phyloP scores from a whole-genome alignment of 2,888 invertebrate species.

The Reticulitermes lucifugus region DNA sequence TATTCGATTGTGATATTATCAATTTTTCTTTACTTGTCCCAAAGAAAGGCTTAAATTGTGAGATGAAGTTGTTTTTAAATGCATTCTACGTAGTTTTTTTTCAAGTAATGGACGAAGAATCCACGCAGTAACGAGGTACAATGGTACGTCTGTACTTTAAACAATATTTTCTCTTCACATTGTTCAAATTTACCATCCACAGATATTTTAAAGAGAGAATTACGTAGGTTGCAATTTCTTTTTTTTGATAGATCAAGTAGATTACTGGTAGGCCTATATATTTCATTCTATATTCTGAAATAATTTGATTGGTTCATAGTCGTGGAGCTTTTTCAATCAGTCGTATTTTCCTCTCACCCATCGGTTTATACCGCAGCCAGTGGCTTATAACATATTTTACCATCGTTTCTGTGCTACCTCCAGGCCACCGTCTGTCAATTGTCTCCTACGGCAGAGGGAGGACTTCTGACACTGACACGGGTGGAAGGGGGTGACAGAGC shows the following conservation, averaged over 20 bases:
- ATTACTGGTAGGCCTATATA: neutral
- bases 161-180: neutral
- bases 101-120: too few species aligned
- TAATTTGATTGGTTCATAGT: constrained; percentile 46
- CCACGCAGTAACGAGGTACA: neutral
- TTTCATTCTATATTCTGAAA: constrained; percentile 39
- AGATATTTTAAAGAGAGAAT: neutral
- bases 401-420: constrained; percentile 31
- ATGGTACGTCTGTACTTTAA: neutral
- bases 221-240: neutral
- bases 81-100: too few species aligned
- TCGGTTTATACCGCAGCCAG: constrained; percentile 19
- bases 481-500: constrained; percentile 36
- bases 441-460: constrained; percentile 39
- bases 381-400: constrained; percentile 35
- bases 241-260: constrained; percentile 7
- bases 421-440: constrained; percentile 50
- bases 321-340: constrained; percentile 32
- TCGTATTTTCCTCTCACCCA: constrained; percentile 2
- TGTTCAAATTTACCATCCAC: neutral
- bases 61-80: too few species aligned
- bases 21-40: too few species aligned
- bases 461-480: constrained; percentile 50
- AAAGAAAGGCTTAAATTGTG: too few species aligned
- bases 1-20: too few species aligned